phyloP scores from a whole-genome alignment of 2,888 invertebrate genomes.

The Pycnomerus fuliginosus region DNA sequence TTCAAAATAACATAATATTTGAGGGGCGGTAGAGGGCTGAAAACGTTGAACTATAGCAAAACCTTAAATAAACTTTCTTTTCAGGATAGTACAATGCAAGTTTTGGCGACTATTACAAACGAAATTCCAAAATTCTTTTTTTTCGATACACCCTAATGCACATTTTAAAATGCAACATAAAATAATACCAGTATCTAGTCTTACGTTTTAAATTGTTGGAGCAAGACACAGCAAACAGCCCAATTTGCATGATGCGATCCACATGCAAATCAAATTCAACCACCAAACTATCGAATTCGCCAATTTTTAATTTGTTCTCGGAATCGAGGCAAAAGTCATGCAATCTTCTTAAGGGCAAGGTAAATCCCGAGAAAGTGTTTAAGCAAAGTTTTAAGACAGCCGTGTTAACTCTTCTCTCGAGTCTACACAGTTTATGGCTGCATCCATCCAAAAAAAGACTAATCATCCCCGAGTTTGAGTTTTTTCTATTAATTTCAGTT shows the following conservation, averaged over 20 bases:
- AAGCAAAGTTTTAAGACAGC: slow-evolving; percentile 62
- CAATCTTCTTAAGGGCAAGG: slow-evolving; percentile 38
- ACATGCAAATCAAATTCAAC: slow-evolving; percentile 67
- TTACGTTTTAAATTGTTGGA: slow-evolving; percentile 54
- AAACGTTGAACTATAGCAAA: too few species aligned
- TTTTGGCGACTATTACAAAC: too few species aligned
- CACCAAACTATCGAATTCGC: slow-evolving; percentile 55
- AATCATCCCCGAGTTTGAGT: slow-evolving; percentile 55
- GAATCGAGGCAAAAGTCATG: slow-evolving; percentile 35
- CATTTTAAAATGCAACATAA: slow-evolving; percentile 5
- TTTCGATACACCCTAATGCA: too few species aligned
- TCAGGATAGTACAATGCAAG: slow-evolving; percentile 9
- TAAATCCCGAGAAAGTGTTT: slow-evolving; percentile 49
- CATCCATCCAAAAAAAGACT: slow-evolving; percentile 62
- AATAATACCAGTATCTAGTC: slow-evolving; percentile 34
- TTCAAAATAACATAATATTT: too few species aligned
- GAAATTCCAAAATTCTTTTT: too few species aligned
- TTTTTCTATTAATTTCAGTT: slow-evolving; percentile 52
- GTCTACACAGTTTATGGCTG: slow-evolving; percentile 61
- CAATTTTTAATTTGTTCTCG: slow-evolving; percentile 37
- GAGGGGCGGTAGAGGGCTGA: too few species aligned
- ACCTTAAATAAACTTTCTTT: too few species aligned
- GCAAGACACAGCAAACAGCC: slow-evolving; percentile 68
- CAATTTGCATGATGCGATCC: slow-evolving; percentile 68
- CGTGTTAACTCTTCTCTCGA: slow-evolving; percentile 67